Evolutionary conservation across 2,797 vertebrate species (phyloP).

Genomic region (Urosaurus nigricauda): DNA sequence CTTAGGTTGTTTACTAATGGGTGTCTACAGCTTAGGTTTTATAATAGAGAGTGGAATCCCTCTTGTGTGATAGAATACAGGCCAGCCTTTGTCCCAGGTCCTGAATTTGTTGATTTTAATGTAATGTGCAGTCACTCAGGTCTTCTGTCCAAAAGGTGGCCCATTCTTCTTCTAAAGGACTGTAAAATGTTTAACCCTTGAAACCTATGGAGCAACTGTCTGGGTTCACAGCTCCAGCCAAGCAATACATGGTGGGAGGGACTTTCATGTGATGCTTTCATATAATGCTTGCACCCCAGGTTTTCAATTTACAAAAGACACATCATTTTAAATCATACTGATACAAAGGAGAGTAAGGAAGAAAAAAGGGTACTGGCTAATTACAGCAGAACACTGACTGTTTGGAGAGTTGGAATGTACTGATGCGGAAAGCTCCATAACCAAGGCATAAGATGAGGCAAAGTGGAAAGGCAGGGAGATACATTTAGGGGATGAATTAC

Average conservation of each 20-base stretch:
- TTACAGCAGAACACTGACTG: not conserved
- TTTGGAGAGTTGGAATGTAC: not conserved
- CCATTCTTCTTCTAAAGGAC: not conserved
- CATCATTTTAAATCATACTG: not conserved
- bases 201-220: not conserved
- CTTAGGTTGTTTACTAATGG: not conserved
- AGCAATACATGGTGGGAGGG: too few relatives aligned
- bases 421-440: not conserved
- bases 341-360: not conserved
- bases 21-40: not conserved
- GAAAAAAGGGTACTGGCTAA: not conserved
- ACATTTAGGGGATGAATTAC: not conserved
- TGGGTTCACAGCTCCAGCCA: not conserved
- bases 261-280: not conserved
- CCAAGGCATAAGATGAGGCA: fast-evolving
- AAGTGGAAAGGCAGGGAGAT: not conserved
- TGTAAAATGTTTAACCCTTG: not conserved
- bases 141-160: not conserved
- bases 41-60: not conserved
- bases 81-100: not conserved
- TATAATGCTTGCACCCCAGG: not conserved
- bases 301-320: not conserved
- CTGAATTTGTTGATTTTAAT: not conserved
- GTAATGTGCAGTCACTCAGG: not conserved
- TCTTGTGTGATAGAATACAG: not conserved